These are phyloP conservation scores for Tiliacea citrago DNA, from an alignment of 2,888 invertebrate genomes.

Conservation along the genomic window DNA sequence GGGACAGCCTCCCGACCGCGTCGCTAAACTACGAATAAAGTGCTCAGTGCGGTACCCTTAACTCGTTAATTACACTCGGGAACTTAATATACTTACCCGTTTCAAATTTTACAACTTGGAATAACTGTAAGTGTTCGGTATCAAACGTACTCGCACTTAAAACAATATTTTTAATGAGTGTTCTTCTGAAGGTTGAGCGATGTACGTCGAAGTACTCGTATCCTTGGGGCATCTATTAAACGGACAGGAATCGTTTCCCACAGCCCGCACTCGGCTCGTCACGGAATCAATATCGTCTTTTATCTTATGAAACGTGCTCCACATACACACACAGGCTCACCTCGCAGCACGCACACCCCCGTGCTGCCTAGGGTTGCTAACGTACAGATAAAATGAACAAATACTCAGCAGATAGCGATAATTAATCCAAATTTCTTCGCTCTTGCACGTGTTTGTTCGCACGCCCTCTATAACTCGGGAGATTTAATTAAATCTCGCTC, in stretches of 20 bases:
- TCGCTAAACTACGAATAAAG: constrained; percentile 86
- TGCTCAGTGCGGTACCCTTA: constrained; percentile 82
- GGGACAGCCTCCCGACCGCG: constrained; percentile 78
- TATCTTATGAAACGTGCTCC: constrained; percentile 89
- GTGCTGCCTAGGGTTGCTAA: constrained; percentile 69
- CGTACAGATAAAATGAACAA: constrained; percentile 77
- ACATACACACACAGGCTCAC: constrained; percentile 78
- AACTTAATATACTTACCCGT: constrained; percentile 81
- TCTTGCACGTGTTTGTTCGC: constrained; percentile 79
- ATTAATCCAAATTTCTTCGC: constrained; percentile 85
- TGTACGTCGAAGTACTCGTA: constrained; percentile 75
- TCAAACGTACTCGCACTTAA: constrained; percentile 65
- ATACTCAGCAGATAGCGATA: constrained; percentile 80
- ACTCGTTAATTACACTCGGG: constrained; percentile 85
- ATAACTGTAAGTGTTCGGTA: constrained; percentile 61
- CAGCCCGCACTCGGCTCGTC: constrained; percentile 87
- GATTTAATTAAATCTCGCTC: constrained; percentile 82
- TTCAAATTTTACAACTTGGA: constrained; percentile 73
- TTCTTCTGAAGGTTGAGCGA: constrained; percentile 74
- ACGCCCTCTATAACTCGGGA: constrained; percentile 78
- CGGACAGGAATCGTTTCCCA: constrained; percentile 89
- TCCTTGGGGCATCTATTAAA: constrained; percentile 88
- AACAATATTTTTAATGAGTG: constrained; percentile 74
- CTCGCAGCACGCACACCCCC: constrained; percentile 69
- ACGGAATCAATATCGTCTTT: constrained; percentile 90